These are phyloP conservation scores for Balaenoptera acutorostrata DNA, from an alignment of 2,113 vertebrate species.

Conservation along the genomic window DNA sequence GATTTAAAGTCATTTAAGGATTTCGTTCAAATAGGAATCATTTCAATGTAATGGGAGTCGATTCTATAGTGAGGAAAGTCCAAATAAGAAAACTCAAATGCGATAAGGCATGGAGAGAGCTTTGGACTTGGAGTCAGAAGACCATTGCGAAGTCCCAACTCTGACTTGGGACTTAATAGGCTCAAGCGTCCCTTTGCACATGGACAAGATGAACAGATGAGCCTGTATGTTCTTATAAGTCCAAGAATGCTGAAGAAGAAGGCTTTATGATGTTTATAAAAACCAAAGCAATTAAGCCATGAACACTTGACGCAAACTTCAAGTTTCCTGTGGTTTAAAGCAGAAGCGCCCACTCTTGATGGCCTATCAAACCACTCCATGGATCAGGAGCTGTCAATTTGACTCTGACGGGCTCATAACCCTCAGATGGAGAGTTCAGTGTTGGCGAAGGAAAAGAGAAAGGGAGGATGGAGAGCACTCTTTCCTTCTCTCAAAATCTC, in stretches of 20 bases:
- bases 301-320: background rate
- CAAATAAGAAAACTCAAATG: background rate
- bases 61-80: background rate
- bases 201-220: background rate
- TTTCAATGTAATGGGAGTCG: background rate
- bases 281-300: background rate
- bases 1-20: background rate
- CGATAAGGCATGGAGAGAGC: background rate
- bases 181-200: background rate
- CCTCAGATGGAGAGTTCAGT: background rate
- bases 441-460: no score
- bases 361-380: background rate
- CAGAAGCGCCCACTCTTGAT: background rate
- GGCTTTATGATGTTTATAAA: background rate
- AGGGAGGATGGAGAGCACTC: background rate
- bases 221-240: background rate
- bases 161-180: background rate
- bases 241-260: background rate
- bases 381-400: background rate
- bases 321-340: background rate
- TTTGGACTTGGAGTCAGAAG: slow-evolving; percentile 68
- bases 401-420: background rate
- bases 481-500: background rate
- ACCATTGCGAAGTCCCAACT: slow-evolving; percentile 19
- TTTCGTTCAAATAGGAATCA: slow-evolving; percentile 1